Conservation (phyloP, 2,888 invertebrate species). For the Oegoconia quadripuncta region DNA sequence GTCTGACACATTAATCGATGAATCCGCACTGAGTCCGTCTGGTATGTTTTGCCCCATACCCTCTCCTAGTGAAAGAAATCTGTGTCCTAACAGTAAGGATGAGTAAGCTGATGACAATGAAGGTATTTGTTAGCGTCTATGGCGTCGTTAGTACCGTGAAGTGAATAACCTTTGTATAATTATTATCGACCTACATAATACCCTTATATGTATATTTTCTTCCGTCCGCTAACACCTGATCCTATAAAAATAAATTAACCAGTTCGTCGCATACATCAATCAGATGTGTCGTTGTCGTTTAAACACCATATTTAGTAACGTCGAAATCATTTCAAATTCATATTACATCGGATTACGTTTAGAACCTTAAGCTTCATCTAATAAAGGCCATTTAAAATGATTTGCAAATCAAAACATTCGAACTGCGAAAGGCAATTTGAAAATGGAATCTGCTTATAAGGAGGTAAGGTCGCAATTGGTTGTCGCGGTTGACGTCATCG, state of each 20-base stretch:
- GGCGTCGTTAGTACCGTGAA: too few relatives aligned
- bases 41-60: too few relatives aligned
- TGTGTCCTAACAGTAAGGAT: too few relatives aligned
- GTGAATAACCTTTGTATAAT: not conserved
- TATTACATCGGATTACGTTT: not conserved
- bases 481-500: slow-evolving; percentile 48
- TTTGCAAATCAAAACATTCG: too few relatives aligned
- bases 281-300: slow-evolving; percentile 23
- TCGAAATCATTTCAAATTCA: slow-evolving; percentile 23
- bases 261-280: slow-evolving; percentile 25
- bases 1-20: too few relatives aligned
- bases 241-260: slow-evolving; percentile 21
- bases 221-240: slow-evolving; percentile 15
- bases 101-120: too few relatives aligned
- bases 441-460: slow-evolving; percentile 39
- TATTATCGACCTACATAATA: not conserved
- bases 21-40: too few relatives aligned
- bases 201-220: not conserved
- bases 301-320: slow-evolving; percentile 29
- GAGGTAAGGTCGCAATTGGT: slow-evolving; percentile 34
- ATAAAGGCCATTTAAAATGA: not conserved
- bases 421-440: slow-evolving; percentile 22
- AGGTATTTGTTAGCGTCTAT: too few relatives aligned
- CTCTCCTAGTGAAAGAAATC: too few relatives aligned
- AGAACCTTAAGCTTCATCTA: not conserved